phyloP scores from a whole-genome alignment of 2,113 vertebrate genomes.

The Benitochromis conjunctus region DNA sequence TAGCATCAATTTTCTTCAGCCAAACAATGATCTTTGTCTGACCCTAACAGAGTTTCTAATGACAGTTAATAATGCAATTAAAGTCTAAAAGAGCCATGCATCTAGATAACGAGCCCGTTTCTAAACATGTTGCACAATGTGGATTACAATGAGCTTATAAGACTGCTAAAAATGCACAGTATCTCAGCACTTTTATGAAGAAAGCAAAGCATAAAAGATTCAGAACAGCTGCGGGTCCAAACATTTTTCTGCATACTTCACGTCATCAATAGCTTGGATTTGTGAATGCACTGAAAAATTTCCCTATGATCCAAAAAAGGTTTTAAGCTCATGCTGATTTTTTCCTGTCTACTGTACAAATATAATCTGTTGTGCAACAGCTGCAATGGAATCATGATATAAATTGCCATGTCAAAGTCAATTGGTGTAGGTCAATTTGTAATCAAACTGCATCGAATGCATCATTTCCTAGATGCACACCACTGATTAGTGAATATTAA shows the following conservation, averaged over 20 bases:
- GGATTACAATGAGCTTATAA: background rate
- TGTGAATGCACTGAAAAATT: background rate
- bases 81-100: background rate
- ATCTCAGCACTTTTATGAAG: background rate
- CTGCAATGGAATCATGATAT: background rate
- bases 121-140: background rate
- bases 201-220: background rate
- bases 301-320: background rate
- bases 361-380: background rate
- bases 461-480: background rate
- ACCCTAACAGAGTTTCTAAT: background rate
- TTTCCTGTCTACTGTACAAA: background rate
- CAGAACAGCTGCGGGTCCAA: fast-evolving
- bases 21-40: background rate
- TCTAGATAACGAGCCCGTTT: background rate
- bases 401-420: background rate
- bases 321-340: background rate
- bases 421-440: background rate
- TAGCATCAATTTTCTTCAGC: background rate
- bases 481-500: background rate
- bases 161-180: background rate
- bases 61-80: background rate
- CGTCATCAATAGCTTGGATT: background rate
- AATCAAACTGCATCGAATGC: background rate
- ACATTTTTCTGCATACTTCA: background rate